These are phyloP conservation scores for Trichopria drosophilae DNA, from an alignment of 2,888 invertebrate species.

Conservation along the genomic window DNA sequence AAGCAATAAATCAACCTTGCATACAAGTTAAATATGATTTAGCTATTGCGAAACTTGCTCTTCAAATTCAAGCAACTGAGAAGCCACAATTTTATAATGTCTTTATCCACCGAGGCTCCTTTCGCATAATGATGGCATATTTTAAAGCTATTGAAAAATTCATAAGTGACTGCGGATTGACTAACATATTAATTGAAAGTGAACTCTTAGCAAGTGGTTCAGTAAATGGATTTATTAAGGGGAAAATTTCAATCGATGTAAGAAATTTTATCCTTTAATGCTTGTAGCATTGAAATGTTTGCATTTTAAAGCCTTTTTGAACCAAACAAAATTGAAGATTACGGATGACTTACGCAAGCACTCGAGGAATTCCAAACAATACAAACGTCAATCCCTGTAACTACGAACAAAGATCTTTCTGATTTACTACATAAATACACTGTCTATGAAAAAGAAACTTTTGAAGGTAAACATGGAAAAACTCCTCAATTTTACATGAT, in stretches of 20 bases:
- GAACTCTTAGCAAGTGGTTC: slow-evolving; percentile 31
- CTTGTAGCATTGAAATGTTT: no score
- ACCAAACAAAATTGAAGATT: no score
- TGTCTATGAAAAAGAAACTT: slow-evolving; percentile 29
- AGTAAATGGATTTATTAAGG: slow-evolving; percentile 27
- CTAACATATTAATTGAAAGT: slow-evolving; percentile 29
- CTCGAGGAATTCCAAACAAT: not conserved
- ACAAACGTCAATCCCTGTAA: no score
- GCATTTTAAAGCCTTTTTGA: slow-evolving; percentile 3
- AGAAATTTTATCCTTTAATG: slow-evolving; percentile 26
- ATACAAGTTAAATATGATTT: slow-evolving; percentile 43
- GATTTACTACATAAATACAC: slow-evolving; percentile 21
- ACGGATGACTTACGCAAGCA: no score
- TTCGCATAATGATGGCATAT: slow-evolving; percentile 44
- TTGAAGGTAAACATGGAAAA: slow-evolving; percentile 30
- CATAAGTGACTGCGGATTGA: slow-evolving; percentile 37
- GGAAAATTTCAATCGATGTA: slow-evolving; percentile 34
- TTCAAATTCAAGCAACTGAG: slow-evolving; percentile 41
- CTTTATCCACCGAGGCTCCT: slow-evolving; percentile 50
- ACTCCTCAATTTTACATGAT: slow-evolving; percentile 39
- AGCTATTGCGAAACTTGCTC: slow-evolving; percentile 40
- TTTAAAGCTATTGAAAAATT: slow-evolving; percentile 43
- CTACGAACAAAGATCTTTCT: slow-evolving; percentile 7
- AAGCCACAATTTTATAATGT: slow-evolving; percentile 44
- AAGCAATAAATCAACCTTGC: slow-evolving; percentile 35